Percentiles rank a stretch among this genome's conserved stretches.
Evolutionary conservation across 2,797 vertebrate genomes (phyloP).

Genomic region (Chromis chromis): DNA sequence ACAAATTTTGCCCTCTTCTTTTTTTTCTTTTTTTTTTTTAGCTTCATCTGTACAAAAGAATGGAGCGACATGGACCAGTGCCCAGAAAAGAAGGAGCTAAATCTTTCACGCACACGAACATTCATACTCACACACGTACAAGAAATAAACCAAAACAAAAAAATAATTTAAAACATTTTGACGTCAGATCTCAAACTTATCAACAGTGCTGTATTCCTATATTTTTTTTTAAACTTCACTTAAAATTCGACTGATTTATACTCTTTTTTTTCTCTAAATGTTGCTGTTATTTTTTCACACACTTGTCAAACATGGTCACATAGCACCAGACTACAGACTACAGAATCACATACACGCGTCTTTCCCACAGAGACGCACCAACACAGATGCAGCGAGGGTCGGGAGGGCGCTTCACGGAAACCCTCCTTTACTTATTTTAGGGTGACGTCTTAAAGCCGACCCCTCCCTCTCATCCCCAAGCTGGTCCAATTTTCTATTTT

Average conservation of each 20-base stretch:
- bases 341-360: conserved; percentile 94
- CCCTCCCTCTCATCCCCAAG: conserved; percentile 67
- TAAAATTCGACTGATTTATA: conserved; percentile 84
- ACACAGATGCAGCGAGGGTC: conserved; percentile 81
- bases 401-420: conserved; percentile 58
- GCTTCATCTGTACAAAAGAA: conserved; percentile 97
- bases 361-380: conserved; percentile 88
- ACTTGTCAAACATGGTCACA: conserved; percentile 88
- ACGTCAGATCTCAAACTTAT: conserved; percentile 85
- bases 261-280: conserved; percentile 73
- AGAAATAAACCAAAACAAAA: conserved; percentile 68
- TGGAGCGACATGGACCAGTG: conserved; percentile 86
- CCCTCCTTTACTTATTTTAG: conserved; percentile 28
- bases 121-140: conserved; percentile 73
- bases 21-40: conserved; percentile 81
- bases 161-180: conserved; percentile 74
- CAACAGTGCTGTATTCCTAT: conserved; percentile 85
- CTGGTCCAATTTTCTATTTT: conserved; percentile 71
- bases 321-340: conserved; percentile 99
- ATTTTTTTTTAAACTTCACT: conserved; percentile 86
- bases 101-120: conserved; percentile 78
- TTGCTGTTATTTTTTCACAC: conserved; percentile 82
- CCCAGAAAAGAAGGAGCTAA: conserved; percentile 84
- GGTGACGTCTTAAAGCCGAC: conserved; percentile 50
- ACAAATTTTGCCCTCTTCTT: conserved; percentile 96